Percentiles rank a stretch among this genome's conserved stretches.
These are phyloP conservation scores for Zoanthus gigantus DNA, from an alignment of 92 coral and sea anemone genomes.

Conservation along the genomic window DNA sequence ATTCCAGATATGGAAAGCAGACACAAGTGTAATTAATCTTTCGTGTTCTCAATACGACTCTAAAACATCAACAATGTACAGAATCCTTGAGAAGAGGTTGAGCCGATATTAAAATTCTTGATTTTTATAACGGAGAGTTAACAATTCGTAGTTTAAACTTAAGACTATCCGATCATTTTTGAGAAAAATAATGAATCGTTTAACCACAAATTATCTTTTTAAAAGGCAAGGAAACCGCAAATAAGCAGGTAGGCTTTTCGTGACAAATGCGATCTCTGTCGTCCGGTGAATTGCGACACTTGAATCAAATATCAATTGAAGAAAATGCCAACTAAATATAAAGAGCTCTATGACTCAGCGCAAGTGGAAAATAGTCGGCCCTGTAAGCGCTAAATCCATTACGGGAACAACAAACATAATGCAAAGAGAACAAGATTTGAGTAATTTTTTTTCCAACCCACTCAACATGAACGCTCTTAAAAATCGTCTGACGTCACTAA, in stretches of 20 bases:
- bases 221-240: slow-evolving; percentile 55
- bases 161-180: slow-evolving; percentile 51
- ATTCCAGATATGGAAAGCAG: slow-evolving; percentile 3
- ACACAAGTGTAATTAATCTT: slow-evolving; percentile 22
- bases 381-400: slow-evolving; percentile 1
- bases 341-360: background rate
- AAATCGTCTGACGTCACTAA: background rate
- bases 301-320: slow-evolving; percentile 15
- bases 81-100: background rate
- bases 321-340: slow-evolving; percentile 13
- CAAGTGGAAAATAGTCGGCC: slow-evolving; percentile 4
- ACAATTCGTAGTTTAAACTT: slow-evolving; percentile 40
- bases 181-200: slow-evolving; percentile 54
- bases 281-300: slow-evolving; percentile 33
- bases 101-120: slow-evolving; percentile 13
- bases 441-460: background rate
- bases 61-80: background rate
- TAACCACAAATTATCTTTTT: slow-evolving; percentile 54
- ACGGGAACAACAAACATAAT: background rate
- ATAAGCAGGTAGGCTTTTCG: slow-evolving; percentile 44
- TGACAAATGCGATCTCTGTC: slow-evolving; percentile 41
- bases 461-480: background rate
- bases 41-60: background rate
- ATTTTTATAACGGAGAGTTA: slow-evolving; percentile 9
- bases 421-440: background rate